These are phyloP conservation scores for Orthosia gracilis DNA, from an alignment of 2,888 invertebrate genomes.

Conservation along the genomic window DNA sequence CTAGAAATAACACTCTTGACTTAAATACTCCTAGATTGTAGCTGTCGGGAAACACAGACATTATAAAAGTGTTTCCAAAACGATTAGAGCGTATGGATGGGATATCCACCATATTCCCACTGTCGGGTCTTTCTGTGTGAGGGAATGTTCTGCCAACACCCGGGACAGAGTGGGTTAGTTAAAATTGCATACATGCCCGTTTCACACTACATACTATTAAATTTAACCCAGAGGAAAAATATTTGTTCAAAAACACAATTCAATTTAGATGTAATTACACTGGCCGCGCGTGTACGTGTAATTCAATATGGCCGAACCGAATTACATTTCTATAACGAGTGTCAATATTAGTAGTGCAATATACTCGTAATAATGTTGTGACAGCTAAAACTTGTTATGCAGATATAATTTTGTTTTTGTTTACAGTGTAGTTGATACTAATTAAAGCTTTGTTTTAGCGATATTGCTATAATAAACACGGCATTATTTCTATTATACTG, in stretches of 20 bases:
- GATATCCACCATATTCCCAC: too few relatives aligned
- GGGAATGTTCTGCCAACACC: too few relatives aligned
- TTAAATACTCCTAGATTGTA: too few relatives aligned
- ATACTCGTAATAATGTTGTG: conserved; percentile 42
- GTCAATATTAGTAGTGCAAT: conserved; percentile 49
- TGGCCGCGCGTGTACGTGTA: conserved; percentile 18
- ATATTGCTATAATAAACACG: not conserved
- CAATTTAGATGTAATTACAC: conserved; percentile 50
- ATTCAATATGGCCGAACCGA: conserved; percentile 37
- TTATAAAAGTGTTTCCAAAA: too few relatives aligned
- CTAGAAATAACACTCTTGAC: not conserved
- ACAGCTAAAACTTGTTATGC: conserved; percentile 30
- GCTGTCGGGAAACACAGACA: too few relatives aligned
- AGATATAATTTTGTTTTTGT: conserved; percentile 39
- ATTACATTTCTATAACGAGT: conserved; percentile 35
- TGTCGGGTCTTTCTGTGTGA: too few relatives aligned
- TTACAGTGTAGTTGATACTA: conserved; percentile 7
- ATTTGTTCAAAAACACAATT: conserved; percentile 44
- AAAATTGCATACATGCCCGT: not conserved
- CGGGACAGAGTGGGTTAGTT: not conserved
- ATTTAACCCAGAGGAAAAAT: conserved; percentile 1
- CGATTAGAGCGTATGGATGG: too few relatives aligned
- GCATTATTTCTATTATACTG: not conserved
- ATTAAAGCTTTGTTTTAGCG: conserved; percentile 18
- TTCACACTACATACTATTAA: not conserved